phyloP scores from a whole-genome alignment of 2,888 invertebrate genomes.

The Hydroisotoma schaefferi region DNA sequence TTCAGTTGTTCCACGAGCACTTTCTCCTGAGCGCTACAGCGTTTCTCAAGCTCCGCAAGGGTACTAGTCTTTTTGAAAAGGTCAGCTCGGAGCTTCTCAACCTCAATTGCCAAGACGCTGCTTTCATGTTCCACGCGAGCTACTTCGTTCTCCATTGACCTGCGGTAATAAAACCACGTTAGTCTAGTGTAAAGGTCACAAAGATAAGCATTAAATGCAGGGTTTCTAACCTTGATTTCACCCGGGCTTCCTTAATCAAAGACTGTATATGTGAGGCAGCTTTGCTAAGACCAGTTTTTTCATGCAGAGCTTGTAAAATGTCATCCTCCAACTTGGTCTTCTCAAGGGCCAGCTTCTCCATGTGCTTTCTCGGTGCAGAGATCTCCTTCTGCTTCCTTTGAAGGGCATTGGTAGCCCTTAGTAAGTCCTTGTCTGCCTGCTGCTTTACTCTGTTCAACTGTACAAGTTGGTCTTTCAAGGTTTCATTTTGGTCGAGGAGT shows the following conservation, averaged over 20 bases:
- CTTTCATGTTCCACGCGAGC: constrained; percentile 47
- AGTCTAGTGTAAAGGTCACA: background rate
- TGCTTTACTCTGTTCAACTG: constrained; percentile 31
- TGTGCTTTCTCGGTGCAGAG: constrained; percentile 22
- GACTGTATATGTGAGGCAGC: constrained; percentile 57
- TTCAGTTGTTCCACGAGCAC: constrained; percentile 25
- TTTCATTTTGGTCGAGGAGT: constrained; percentile 24
- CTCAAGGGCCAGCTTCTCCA: constrained; percentile 57
- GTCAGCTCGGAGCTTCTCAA: constrained; percentile 57
- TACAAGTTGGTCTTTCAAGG: constrained; percentile 29
- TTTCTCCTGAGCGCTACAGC: constrained; percentile 53
- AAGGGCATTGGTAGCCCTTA: constrained; percentile 54
- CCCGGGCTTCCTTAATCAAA: constrained; percentile 54
- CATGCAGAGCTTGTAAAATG: constrained; percentile 63
- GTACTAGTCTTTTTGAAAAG: constrained; percentile 51
- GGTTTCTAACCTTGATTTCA: constrained; percentile 52
- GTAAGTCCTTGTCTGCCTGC: constrained; percentile 50
- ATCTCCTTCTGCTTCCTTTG: constrained; percentile 53
- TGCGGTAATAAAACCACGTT: background rate
- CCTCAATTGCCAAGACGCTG: constrained; percentile 52
- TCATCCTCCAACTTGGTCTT: constrained; percentile 64
- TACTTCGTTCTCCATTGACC: constrained; percentile 55
- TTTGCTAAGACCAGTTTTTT: constrained; percentile 66
- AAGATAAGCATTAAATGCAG: background rate
- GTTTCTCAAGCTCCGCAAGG: constrained; percentile 51